phyloP scores from a whole-genome alignment of 2,797 vertebrate species.

The Salarias fasciatus region DNA sequence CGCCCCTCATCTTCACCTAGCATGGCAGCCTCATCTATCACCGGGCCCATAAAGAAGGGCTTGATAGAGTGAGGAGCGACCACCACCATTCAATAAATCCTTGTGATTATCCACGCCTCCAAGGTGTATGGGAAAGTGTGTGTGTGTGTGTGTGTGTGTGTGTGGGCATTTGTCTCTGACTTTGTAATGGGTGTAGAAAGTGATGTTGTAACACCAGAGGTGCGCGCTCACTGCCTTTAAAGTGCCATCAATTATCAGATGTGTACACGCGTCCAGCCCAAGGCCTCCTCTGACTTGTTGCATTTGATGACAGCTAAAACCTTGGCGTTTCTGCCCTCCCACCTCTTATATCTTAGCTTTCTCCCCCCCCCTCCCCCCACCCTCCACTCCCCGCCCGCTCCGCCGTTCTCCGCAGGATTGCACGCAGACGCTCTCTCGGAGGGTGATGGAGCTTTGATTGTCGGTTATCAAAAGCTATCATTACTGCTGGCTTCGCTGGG shows the following conservation, averaged over 20 bases:
- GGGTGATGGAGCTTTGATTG: conserved; percentile 81
- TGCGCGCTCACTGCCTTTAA: conserved; percentile 44
- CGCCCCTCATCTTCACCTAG: conserved; percentile 58
- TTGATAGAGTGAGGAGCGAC: conserved; percentile 78
- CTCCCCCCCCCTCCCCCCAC: conserved; percentile 38
- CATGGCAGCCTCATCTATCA: conserved; percentile 77
- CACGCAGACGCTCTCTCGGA: conserved; percentile 70
- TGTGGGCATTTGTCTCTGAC: conserved; percentile 68
- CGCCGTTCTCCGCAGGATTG: conserved; percentile 61
- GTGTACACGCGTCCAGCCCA: conserved; percentile 55
- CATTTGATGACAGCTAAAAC: conserved; percentile 44
- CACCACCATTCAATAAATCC: conserved; percentile 82
- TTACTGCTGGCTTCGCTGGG: conserved; percentile 70
- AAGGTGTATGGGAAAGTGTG: conserved; percentile 59
- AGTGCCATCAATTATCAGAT: conserved; percentile 61
- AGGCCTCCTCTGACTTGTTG: conserved; percentile 64
- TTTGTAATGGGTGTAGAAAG: conserved; percentile 59
- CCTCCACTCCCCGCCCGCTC: conserved; percentile 17
- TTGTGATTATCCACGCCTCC: conserved; percentile 79
- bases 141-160: conserved; percentile 30
- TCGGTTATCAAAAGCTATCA: conserved; percentile 83
- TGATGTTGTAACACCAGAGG: conserved; percentile 44
- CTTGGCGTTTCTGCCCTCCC: conserved; percentile 19
- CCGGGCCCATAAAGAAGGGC: conserved; percentile 73
- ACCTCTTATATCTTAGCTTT: conserved; percentile 16